Evolutionary conservation across 2,797 vertebrate species (phyloP).

Genomic region (Benthosema pterotum): DNA sequence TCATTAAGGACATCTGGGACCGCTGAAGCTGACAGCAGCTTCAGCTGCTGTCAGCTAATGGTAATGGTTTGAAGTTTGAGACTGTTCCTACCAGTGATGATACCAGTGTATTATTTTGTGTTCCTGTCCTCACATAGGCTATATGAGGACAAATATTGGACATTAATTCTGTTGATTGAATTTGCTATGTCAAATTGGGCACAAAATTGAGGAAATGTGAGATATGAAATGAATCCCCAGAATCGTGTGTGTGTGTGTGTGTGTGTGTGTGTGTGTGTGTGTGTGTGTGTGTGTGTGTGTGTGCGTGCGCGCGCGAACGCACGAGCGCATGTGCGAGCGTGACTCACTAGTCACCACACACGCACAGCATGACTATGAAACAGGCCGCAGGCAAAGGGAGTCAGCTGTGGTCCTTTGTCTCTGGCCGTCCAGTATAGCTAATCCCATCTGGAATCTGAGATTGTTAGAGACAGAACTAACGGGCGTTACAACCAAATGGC

Average conservation of each 20-base stretch:
- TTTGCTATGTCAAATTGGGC: too few species aligned
- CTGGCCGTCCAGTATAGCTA: slow-evolving; percentile 47
- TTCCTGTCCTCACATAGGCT: neutral
- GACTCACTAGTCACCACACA: too few species aligned
- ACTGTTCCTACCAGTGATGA: slow-evolving; percentile 3
- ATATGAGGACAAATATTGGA: neutral
- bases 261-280: too few species aligned
- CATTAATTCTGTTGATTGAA: too few species aligned
- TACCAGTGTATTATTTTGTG: neutral
- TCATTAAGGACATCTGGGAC: slow-evolving; percentile 52
- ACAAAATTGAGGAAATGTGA: too few species aligned
- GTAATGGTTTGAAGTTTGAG: slow-evolving; percentile 1
- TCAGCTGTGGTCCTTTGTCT: slow-evolving; percentile 55
- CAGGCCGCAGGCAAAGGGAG: slow-evolving; percentile 28
- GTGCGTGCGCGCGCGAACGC: too few species aligned
- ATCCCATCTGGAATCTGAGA: slow-evolving; percentile 60
- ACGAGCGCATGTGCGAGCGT: too few species aligned
- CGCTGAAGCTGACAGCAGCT: slow-evolving; percentile 40
- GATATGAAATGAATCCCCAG: too few species aligned
- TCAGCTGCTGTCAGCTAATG: slow-evolving; percentile 15
- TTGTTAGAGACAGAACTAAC: slow-evolving; percentile 31
- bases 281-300: too few species aligned
- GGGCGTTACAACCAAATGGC: slow-evolving; percentile 25
- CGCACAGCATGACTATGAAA: slow-evolving; percentile 41
- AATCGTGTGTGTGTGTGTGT: neutral